phyloP scores from a whole-genome alignment of 2,113 vertebrate genomes.

The Naja naja region DNA sequence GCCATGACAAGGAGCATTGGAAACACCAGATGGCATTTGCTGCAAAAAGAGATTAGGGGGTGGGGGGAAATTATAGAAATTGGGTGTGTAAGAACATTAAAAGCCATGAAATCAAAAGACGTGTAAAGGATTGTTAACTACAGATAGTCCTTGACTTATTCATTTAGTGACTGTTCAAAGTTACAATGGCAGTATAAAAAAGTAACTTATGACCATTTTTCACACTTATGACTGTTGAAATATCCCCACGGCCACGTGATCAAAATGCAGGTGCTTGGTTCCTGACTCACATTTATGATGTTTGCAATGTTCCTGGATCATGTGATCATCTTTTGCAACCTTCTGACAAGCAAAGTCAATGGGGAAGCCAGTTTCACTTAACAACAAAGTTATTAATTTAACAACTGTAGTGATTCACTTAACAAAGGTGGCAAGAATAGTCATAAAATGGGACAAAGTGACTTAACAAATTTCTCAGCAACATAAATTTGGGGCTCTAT shows the following conservation, averaged over 20 bases:
- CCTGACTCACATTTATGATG: background rate
- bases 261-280: background rate
- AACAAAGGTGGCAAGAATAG: background rate
- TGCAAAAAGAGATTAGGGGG: background rate
- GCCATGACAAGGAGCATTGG: background rate
- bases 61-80: background rate
- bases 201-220: background rate
- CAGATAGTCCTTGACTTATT: background rate
- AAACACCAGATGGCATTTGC: background rate
- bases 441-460: too few species aligned
- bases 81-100: background rate
- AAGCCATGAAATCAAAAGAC: background rate
- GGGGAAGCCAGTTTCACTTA: background rate
- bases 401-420: background rate
- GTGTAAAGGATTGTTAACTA: background rate
- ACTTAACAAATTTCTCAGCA: too few species aligned
- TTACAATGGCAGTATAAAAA: background rate
- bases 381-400: background rate
- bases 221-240: background rate
- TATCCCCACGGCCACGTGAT: background rate
- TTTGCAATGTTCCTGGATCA: background rate
- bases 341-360: background rate
- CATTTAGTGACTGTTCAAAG: background rate
- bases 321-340: background rate
- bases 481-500: too few species aligned